Evolutionary conservation across 2,797 vertebrate genomes (phyloP), one percentile per base, ranked within the genome.

Genomic region (Paratrypauchen microcephalus): DNA sequence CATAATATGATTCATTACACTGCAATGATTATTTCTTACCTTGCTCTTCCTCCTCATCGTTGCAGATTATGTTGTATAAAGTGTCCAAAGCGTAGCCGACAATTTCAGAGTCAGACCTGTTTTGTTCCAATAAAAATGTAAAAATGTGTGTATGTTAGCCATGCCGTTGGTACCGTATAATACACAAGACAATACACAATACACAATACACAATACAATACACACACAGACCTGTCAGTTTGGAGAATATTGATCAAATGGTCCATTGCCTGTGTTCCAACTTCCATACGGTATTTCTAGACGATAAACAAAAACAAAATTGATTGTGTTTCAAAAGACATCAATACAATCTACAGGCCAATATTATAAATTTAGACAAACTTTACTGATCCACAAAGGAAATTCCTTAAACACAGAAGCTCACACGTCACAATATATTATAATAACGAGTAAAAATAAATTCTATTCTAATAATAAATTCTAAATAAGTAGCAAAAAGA

Each of bases 21-120:
- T 18, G 6, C 7, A 2, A 13, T 7, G 6, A 0, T 32, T 32
- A 15, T 41, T 13, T 41, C 48, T 41, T 95, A 99, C 97, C 97
- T 95, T 94, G 95, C 70, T 98, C 95, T 84, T 99, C 98, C 83
- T 99, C 97, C 58, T 96, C 94, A 69, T 99, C 98, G 72, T 97
- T 99, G 70, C 96, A 97, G 90, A 99, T 95, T 77, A 99, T 88
- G 81, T 99, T 99, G 93, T 95, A 98, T 30, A 99, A 91, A 0
- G 98, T 99, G 90, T 99, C 98, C 94, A 99, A 93, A 89, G 97
- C 95, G 83, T 98, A 99, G 80, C 96, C 98, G 66, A 99, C 96
- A 88, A 99, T 99, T 95, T 99, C 98, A 73, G 98, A 97, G 93
- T 99, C 97, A 39, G 97, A 95, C 82, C 98, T 99, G 91, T 83